Evolutionary conservation across 2,888 invertebrate species (phyloP).

Genomic region (Polymixis lichenea): DNA sequence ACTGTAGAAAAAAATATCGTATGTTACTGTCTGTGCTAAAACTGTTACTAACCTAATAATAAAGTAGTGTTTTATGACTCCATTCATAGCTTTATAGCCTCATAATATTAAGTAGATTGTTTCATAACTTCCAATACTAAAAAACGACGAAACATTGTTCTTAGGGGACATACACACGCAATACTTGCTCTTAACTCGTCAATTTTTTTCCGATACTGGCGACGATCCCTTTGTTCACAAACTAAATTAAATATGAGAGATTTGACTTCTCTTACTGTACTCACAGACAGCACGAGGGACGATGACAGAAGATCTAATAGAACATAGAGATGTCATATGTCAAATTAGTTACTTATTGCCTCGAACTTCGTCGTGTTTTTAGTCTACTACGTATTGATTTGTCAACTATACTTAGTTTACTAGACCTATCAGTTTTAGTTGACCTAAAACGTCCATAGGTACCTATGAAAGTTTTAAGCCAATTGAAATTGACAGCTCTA

Average conservation of each 20-base stretch:
- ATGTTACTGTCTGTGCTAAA: not conserved
- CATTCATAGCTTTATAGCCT: slow-evolving; percentile 24
- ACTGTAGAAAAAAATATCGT: no score
- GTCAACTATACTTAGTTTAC: not conserved
- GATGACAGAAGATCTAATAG: not conserved
- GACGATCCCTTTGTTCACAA: not conserved
- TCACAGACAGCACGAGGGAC: not conserved
- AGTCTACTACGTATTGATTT: not conserved
- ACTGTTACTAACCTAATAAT: slow-evolving; percentile 18
- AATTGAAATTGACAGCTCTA: not conserved
- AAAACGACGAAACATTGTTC: slow-evolving; percentile 5
- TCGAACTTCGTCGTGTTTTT: not conserved
- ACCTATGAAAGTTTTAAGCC: no score
- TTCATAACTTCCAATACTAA: slow-evolving; percentile 42
- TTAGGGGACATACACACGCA: not conserved
- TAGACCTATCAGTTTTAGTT: no score
- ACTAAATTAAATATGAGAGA: no score
- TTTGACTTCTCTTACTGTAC: not conserved
- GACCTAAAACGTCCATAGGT: no score
- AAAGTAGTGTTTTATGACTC: slow-evolving; percentile 30
- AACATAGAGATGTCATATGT: not conserved
- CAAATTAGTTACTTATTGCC: not conserved
- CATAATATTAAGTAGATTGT: slow-evolving; percentile 39
- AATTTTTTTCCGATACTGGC: no score
- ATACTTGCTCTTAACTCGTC: not conserved